Conservation (phyloP, 2,797 vertebrate genomes). For the Poecile montanus region DNA sequence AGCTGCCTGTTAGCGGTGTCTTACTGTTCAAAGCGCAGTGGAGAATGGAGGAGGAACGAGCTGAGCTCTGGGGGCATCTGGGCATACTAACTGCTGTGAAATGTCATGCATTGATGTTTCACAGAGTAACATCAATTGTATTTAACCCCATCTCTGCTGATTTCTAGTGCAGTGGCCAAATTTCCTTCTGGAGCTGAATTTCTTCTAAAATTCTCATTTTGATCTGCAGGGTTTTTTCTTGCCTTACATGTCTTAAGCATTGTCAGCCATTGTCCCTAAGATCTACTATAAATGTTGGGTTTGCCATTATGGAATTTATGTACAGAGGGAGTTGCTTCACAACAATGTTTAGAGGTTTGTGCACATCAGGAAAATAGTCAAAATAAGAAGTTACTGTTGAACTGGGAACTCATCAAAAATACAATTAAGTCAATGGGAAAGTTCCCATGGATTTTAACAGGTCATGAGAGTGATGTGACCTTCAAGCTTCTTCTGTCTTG, state of each 20-base stretch:
- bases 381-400: neutral
- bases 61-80: conserved; percentile 45
- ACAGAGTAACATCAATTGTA: neutral
- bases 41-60: conserved; percentile 59
- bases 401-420: neutral
- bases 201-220: neutral
- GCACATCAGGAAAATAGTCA: neutral
- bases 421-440: neutral
- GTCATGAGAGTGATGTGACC: neutral
- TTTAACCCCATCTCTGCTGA: conserved; percentile 30
- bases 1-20: conserved; percentile 28
- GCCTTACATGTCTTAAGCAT: rapidly evolving
- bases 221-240: neutral
- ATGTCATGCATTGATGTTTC: conserved; percentile 55
- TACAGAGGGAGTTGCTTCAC: neutral
- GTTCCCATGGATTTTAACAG: neutral
- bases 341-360: neutral
- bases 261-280: neutral
- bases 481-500: neutral
- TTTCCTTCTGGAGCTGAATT: neutral
- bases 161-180: neutral
- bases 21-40: conserved; percentile 49
- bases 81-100: conserved; percentile 52
- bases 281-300: neutral
- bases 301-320: neutral